phyloP scores from a whole-genome alignment of 2,113 vertebrate species.

The Notechis scutatus region DNA sequence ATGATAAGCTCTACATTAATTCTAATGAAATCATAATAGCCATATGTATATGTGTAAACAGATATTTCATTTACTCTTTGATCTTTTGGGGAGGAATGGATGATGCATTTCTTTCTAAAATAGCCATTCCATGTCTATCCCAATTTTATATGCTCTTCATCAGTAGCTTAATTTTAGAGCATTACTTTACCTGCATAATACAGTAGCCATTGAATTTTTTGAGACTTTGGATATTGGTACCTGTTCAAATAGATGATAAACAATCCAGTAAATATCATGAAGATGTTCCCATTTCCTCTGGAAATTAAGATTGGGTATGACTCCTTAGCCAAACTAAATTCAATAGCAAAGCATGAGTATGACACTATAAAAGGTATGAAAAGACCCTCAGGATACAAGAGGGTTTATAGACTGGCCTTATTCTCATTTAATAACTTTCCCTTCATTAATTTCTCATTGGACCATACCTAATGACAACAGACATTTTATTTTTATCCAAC shows the following conservation, averaged over 20 bases:
- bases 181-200: background rate
- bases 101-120: background rate
- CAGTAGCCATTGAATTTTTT: background rate
- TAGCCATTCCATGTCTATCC: background rate
- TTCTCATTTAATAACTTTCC: background rate
- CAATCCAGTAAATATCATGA: background rate
- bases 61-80: background rate
- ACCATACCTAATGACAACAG: background rate
- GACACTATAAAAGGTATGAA: too few species aligned
- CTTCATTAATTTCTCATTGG: background rate
- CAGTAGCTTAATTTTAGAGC: background rate
- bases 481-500: slow-evolving; percentile 11
- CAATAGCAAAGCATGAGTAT: background rate
- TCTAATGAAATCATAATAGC: background rate
- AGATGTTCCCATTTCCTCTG: background rate
- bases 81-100: background rate
- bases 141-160: background rate
- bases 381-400: background rate
- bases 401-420: background rate
- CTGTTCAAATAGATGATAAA: background rate
- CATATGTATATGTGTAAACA: background rate
- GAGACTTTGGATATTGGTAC: background rate
- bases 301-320: background rate
- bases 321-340: background rate
- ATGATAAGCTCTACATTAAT: background rate